Evolutionary conservation across 2,888 invertebrate species (phyloP).

Genomic region (Mystacides longicornis): DNA sequence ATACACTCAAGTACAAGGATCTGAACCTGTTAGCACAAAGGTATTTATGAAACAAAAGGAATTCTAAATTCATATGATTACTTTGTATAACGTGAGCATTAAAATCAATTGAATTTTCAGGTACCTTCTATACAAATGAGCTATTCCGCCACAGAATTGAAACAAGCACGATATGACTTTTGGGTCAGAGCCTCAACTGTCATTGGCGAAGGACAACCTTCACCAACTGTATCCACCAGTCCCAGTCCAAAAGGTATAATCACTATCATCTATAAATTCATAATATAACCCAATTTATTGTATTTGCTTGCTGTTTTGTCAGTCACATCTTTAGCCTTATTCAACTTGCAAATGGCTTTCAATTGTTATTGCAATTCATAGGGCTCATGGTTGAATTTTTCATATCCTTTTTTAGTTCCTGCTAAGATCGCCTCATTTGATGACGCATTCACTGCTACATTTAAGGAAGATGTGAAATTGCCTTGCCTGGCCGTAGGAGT

Average conservation of each 20-base stretch:
- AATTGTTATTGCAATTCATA: not conserved
- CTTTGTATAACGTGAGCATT: not conserved
- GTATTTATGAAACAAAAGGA: constrained; percentile 33
- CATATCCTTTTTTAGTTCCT: constrained; percentile 55
- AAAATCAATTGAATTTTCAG: constrained; percentile 30
- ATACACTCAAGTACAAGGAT: constrained; percentile 71
- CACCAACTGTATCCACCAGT: constrained; percentile 77
- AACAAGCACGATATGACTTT: constrained; percentile 82
- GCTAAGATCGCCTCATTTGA: constrained; percentile 94
- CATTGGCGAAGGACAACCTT: constrained; percentile 89
- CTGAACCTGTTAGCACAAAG: constrained; percentile 67
- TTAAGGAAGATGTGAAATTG: constrained; percentile 85
- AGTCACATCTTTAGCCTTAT: not conserved
- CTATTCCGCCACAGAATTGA: constrained; percentile 78
- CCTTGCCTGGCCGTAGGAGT: constrained; percentile 90
- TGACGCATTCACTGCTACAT: constrained; percentile 84
- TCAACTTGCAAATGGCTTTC: not conserved
- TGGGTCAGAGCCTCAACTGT: constrained; percentile 93
- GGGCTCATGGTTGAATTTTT: not conserved
- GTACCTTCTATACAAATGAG: constrained; percentile 78
- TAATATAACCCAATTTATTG: no score
- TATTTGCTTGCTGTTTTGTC: no score
- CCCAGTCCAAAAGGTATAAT: constrained; percentile 70
- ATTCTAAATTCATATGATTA: not conserved
- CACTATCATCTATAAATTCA: not conserved